A percentile compares a stretch with the other conserved stretches of the same genome.
These are phyloP conservation scores for Bos javanicus DNA, from an alignment of 2,113 vertebrate genomes.

Conservation along the genomic window DNA sequence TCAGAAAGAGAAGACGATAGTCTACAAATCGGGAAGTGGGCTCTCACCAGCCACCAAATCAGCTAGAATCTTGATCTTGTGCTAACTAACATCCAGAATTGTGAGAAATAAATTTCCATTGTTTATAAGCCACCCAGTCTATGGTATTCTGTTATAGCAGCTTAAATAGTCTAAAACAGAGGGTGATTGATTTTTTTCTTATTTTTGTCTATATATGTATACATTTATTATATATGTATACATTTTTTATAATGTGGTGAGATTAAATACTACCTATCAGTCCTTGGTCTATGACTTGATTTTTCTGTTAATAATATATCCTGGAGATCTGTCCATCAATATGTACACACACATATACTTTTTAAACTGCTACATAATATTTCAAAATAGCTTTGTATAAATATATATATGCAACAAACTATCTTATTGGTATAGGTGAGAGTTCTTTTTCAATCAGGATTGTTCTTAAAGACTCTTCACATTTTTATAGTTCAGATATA, in stretches of 20 bases:
- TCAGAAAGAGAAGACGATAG: not conserved
- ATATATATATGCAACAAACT: not conserved
- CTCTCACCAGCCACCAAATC: not conserved
- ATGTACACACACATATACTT: not conserved
- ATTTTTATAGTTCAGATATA: not conserved
- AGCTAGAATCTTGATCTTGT: not conserved
- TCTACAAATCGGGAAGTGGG: not conserved
- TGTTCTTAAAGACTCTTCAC: not conserved
- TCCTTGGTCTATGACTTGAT: not conserved
- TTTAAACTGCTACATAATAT: not conserved
- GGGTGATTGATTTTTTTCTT: not conserved
- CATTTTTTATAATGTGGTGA: not conserved
- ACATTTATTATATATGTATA: not conserved
- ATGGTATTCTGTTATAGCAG: not conserved
- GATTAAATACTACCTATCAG: not conserved
- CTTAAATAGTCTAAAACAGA: not conserved
- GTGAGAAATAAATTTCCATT: not conserved
- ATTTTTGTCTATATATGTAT: not conserved
- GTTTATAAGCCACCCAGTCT: not conserved
- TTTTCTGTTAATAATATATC: not conserved
- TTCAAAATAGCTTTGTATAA: not conserved
- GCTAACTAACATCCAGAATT: not conserved
- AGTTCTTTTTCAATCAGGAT: not conserved
- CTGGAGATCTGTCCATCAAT: not conserved
- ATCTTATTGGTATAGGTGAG: not conserved